phyloP scores from a whole-genome alignment of 2,797 vertebrate species.

The Lepidocolaptes lacrymiger region DNA sequence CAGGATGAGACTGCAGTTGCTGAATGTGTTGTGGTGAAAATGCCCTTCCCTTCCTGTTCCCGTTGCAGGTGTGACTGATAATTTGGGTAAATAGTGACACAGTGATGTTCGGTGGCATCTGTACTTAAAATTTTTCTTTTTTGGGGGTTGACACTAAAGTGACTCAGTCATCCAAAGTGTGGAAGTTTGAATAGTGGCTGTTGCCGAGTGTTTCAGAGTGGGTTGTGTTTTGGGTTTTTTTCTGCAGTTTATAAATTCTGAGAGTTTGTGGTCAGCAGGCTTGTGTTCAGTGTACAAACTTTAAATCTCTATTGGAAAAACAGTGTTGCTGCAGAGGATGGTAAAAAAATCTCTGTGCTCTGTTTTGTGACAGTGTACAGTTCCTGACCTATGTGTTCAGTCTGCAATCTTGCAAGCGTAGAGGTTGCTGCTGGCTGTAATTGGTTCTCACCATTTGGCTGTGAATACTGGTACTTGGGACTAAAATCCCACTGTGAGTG shows the following conservation, averaged over 20 bases:
- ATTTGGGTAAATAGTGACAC: not conserved
- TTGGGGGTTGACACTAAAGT: not conserved
- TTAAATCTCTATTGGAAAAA: not conserved
- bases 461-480: not conserved
- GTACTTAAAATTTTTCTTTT: not conserved
- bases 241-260: not conserved
- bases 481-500: not conserved
- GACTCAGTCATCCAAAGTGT: not conserved
- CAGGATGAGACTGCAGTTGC: not conserved
- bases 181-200: not conserved
- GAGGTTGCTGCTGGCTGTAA: not conserved
- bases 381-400: not conserved
- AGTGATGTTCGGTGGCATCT: not conserved
- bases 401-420: not conserved
- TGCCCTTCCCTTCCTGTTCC: not conserved
- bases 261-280: not conserved
- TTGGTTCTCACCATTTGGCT: rapidly evolving
- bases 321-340: not conserved
- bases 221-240: not conserved
- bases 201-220: not conserved
- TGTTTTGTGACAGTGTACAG: not conserved
- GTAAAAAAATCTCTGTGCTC: not conserved
- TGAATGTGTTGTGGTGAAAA: not conserved
- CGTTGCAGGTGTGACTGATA: not conserved
- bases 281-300: not conserved